Base-by-base conservation (phyloP, 2,113 vertebrate genomes). In the Hippocampus barbouri region DNA sequence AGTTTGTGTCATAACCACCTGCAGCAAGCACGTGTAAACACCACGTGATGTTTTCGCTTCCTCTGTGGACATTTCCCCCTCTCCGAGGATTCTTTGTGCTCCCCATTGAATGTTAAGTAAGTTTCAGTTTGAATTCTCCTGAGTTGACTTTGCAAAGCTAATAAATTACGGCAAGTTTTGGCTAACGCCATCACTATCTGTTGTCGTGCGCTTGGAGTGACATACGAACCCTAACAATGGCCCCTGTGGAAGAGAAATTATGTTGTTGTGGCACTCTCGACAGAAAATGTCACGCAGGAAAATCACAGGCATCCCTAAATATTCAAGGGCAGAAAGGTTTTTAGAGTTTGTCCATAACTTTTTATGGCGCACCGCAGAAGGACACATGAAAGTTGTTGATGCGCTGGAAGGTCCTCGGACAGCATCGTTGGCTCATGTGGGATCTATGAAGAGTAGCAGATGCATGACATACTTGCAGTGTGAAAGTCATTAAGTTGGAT, bases 221-320 rank as follows among this genome's bases (percentile, higher is more conserved):
- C 30, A 34, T 5, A 4, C 4, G 30, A 34, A 38, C 34, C 34
- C 34, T 38, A 38, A 38, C 34, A 38, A 38, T 38, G 5, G 34
- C 60, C 23, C 43, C 62, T 84, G 79, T 78, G 82, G 73, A 81
- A 71, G 73, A 72, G 73, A 83, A 76, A 82, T 83, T 83, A 82
- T 86, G 85, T 84, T 82, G 79, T 83, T 82, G 85, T 71, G 71
- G 81, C 83, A 80, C 80, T 61, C 78, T 85, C 88, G 86, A 90
- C 86, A 86, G 84, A 84, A 83, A 92, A 89, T 62, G 67, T 77
- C 87, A 82, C 92, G 87, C 89, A 71, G 66, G 90, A 85, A 90
- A 84, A 87, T 2, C 82, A 71, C 90, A 90, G 86, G 82, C 82
- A 83, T 87, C 86, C 81, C 91, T 91, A 93, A 92, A 92, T 91